Conservation (phyloP, 92 coral and sea anemone species). For the Heteractis magnifica region DNA sequence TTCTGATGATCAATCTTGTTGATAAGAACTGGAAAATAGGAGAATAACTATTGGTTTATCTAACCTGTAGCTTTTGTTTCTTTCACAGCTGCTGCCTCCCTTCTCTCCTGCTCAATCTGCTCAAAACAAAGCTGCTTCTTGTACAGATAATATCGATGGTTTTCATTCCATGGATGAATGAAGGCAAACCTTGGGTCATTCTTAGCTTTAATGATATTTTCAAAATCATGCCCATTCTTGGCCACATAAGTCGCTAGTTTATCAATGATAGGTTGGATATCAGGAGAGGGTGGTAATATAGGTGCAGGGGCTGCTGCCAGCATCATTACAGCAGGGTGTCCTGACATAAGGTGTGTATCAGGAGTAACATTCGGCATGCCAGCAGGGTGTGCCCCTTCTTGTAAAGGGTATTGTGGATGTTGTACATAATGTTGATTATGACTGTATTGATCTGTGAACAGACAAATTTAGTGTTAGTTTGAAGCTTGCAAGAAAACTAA, state of each 20-base stretch:
- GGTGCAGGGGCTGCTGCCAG: constrained; percentile 21
- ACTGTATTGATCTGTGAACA: no score
- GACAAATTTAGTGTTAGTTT: background rate
- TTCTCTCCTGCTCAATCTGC: constrained; percentile 26
- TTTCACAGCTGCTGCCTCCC: background rate
- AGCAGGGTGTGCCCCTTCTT: background rate
- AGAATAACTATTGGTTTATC: background rate
- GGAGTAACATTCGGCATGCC: constrained; percentile 14
- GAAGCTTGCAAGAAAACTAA: background rate
- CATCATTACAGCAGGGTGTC: constrained; percentile 34
- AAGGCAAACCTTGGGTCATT: constrained; percentile 91
- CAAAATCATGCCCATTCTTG: constrained; percentile 92
- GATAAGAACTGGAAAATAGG: background rate
- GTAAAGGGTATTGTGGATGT: constrained; percentile 34
- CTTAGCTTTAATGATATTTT: constrained; percentile 81
- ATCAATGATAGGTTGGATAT: constrained; percentile 91
- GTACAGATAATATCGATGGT: constrained; percentile 78
- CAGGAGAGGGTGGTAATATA: constrained; percentile 98
- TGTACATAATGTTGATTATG: constrained; percentile 55
- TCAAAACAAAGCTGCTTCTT: constrained; percentile 65
- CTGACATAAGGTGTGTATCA: constrained; percentile 7
- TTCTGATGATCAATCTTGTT: background rate
- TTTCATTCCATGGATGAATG: constrained; percentile 85
- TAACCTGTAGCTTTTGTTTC: constrained; percentile 11
- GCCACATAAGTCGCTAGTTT: constrained; percentile 93